A percentile compares a stretch with the other conserved stretches of the same genome.
phyloP scores from a whole-genome alignment of 2,113 vertebrate genomes.

The Boleophthalmus pectinirostris region DNA sequence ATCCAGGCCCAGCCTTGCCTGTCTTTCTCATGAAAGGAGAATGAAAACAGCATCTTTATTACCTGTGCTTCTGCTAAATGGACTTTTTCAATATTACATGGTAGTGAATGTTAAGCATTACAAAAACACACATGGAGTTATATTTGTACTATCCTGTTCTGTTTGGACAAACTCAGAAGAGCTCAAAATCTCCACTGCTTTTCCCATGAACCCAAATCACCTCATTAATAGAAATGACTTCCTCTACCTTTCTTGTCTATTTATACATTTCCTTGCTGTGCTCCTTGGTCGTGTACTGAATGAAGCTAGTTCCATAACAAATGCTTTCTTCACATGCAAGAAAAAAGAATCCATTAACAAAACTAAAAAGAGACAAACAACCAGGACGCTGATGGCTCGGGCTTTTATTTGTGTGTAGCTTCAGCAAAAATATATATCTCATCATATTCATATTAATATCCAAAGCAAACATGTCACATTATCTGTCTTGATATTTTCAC shows the following conservation, averaged over 20 bases:
- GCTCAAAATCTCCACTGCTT: not conserved
- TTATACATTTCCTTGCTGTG: not conserved
- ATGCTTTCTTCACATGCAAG: not conserved
- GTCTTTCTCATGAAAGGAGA: no score
- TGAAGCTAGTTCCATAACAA: not conserved
- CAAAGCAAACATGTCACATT: no score
- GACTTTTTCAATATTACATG: no score
- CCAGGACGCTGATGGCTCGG: not conserved
- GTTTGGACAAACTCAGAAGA: not conserved
- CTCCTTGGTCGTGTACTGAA: not conserved
- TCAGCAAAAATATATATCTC: no score
- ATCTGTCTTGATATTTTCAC: no score
- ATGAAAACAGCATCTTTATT: no score
- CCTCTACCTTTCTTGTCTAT: not conserved
- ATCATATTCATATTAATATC: no score
- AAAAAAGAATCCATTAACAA: not conserved
- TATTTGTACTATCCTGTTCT: not conserved
- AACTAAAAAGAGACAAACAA: not conserved
- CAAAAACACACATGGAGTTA: not conserved
- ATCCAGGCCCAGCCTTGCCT: no score
- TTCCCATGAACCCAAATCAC: not conserved
- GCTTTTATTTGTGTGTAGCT: not conserved
- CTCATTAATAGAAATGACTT: not conserved
- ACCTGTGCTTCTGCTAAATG: no score
- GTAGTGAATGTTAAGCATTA: not conserved